Evolutionary conservation across 1,140 invertebrate genomes (phyloP).

Genomic region (Cephus cinctus): DNA sequence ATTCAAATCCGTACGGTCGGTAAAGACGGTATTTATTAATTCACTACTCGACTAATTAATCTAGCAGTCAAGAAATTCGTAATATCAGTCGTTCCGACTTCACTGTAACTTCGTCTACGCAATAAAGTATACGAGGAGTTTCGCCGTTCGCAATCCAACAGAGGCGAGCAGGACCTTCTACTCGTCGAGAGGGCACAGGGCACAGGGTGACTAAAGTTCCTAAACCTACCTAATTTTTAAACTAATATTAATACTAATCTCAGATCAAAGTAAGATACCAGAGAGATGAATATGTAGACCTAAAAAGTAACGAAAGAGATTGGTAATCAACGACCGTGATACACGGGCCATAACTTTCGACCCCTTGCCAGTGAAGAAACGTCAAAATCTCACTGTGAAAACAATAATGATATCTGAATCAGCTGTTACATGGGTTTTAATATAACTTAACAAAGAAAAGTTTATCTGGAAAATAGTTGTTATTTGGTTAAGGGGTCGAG

Average conservation of each 20-base stretch:
- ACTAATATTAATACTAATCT: conserved; percentile 39
- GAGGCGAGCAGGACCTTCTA: conserved; percentile 43
- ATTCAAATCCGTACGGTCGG: too few relatives aligned
- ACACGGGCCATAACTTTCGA: too few relatives aligned
- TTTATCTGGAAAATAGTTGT: too few relatives aligned
- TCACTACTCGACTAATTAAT: conserved; percentile 10
- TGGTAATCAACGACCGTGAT: too few relatives aligned
- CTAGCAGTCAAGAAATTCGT: conserved; percentile 6
- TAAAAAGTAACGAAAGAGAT: conserved; percentile 26
- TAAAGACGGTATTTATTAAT: neutral
- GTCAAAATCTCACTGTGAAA: too few relatives aligned
- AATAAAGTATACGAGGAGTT: conserved; percentile 28
- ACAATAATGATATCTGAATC: too few relatives aligned
- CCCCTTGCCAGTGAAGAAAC: too few relatives aligned
- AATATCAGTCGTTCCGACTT: neutral
- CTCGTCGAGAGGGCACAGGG: conserved; percentile 39
- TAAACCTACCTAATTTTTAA: conserved; percentile 47
- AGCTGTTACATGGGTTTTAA: too few relatives aligned
- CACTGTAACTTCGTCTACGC: neutral
- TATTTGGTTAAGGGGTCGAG: too few relatives aligned
- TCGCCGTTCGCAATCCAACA: conserved; percentile 40
- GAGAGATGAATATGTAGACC: conserved; percentile 40
- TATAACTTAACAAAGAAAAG: too few relatives aligned
- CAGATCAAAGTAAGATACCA: conserved; percentile 41
- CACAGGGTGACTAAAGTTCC: conserved; percentile 42